Evolutionary conservation across 1,140 invertebrate species (phyloP).

Genomic region (Tribolium madens): DNA sequence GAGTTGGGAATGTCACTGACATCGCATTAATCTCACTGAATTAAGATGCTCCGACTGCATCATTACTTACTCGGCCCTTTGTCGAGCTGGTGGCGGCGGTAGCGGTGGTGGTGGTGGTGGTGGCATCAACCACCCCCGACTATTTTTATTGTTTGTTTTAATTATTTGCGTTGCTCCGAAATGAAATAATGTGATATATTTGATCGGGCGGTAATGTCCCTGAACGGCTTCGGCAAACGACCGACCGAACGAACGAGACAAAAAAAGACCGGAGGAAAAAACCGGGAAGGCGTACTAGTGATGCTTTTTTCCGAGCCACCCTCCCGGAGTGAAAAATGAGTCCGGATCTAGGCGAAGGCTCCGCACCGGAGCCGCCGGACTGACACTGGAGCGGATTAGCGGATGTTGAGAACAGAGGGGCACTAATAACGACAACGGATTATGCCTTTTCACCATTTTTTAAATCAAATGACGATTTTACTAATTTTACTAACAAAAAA

Average conservation of each 20-base stretch:
- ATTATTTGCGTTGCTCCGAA: background rate
- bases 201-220: conserved; percentile 34
- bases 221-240: conserved; percentile 16
- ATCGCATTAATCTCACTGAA: conserved; percentile 52
- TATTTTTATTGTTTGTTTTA: conserved; percentile 2
- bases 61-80: conserved; percentile 30
- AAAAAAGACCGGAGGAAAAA: conserved; percentile 34
- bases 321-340: conserved; percentile 29
- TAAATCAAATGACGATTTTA: too few species aligned
- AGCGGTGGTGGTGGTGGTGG: background rate
- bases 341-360: conserved; percentile 14
- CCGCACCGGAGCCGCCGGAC: conserved; percentile 35
- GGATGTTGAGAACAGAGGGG: background rate
- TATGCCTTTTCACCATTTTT: background rate
- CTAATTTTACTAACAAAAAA: too few species aligned
- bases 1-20: conserved; percentile 53
- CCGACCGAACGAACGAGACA: background rate
- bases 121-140: background rate
- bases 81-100: background rate
- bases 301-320: conserved; percentile 9
- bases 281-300: conserved; percentile 33
- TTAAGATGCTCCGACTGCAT: conserved; percentile 49
- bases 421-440: background rate
- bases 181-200: conserved; percentile 30
- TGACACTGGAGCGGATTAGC: conserved; percentile 23